Base-by-base conservation (phyloP, 1,140 invertebrate genomes). In the Drosophila kikkawai region DNA sequence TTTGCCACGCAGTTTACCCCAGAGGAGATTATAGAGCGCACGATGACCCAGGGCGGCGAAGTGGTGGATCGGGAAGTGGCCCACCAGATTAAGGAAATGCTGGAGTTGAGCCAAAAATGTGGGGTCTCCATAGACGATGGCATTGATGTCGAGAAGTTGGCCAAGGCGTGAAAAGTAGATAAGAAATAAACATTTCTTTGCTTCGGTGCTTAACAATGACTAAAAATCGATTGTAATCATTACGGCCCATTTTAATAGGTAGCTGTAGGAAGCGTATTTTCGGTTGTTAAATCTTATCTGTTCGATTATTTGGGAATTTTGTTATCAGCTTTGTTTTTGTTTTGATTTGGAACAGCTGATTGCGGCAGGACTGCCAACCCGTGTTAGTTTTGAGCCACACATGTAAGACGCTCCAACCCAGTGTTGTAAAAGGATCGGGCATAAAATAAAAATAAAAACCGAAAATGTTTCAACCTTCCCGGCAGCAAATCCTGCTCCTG, bases 401-500 rank as follows among this genome's bases (percentile, higher is more conserved):
- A 61, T 67, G 64, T 53, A 29, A 22, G 29, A 3, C 11, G 1
- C 2, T 34, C 11, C n/a, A 34, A 6, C 1, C 29, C n/a, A 34
- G 50, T 53, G 50, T 19, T 53, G 29, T 19, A 12, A 19, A 53
- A 13, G 3, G 17, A 3, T 13, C 12, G 17, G 13, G 4, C 26
- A 15, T 8, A 22, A 53, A 58, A 17, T 39, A 75, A 60, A 29
- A 26, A 22, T 32, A 34, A 56, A 48, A 51, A 15, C 29, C 9
- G 7, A 86, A 73, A 69, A 92, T 93, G 91, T 64, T 84, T 36
- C 70, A 78, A 65, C 86, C 88, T 34, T 79, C 78, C 1, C 78
- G 77, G 50, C 90, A 91, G 45, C 91, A 94, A 85, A 90, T 95
- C 53, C 76, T 95, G 22, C 92, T 91, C 57, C 91, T 96, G 13